Conservation (phyloP, 1,140 invertebrate genomes). For the Plutomurus gul region DNA sequence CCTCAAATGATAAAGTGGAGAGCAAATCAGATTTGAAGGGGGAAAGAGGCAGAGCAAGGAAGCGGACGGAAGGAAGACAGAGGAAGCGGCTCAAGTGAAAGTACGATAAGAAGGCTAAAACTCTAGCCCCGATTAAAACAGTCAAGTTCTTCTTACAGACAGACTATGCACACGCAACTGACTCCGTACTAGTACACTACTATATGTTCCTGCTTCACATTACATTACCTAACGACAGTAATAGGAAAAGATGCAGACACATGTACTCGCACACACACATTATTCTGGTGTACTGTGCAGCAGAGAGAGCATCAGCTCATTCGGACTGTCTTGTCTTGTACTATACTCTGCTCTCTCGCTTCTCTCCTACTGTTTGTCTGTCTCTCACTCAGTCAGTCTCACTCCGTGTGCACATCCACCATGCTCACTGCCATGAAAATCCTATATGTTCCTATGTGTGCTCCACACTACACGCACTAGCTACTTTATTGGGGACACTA, state of each 20-base stretch:
- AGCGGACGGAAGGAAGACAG: constrained; percentile 24
- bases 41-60: constrained; percentile 2
- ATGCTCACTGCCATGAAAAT: no score
- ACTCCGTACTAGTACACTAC: no score
- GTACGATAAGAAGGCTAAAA: background rate
- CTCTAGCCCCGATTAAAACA: constrained; percentile 15
- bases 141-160: background rate
- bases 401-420: no score
- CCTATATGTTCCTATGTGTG: no score
- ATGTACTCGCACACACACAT: background rate
- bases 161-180: background rate
- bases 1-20: constrained; percentile 12
- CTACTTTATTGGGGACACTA: background rate
- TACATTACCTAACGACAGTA: background rate
- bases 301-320: no score
- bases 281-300: no score
- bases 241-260: constrained; percentile 9
- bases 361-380: no score
- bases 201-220: no score
- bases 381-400: no score
- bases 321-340: background rate
- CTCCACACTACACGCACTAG: no score
- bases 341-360: no score
- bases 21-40: constrained; percentile 23
- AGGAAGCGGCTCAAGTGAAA: constrained; percentile 28